phyloP scores from a whole-genome alignment of 2,797 vertebrate genomes.

The Protonibea diacanthus region DNA sequence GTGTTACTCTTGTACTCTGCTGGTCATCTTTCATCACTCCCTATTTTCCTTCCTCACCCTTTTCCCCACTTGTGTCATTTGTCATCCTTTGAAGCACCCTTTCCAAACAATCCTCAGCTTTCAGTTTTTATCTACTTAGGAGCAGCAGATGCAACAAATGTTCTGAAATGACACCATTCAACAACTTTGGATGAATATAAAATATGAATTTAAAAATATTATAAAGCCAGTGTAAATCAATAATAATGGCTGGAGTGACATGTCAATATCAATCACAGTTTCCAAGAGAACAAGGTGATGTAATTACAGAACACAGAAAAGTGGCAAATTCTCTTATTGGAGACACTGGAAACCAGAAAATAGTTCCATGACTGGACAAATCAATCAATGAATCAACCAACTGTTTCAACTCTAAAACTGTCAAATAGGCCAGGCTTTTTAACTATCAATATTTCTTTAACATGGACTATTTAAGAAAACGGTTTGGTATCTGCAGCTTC shows the following conservation, averaged over 20 bases:
- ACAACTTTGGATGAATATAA: background rate
- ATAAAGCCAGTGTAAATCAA: too few relatives aligned
- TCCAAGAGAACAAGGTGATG: too few relatives aligned
- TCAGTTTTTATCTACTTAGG: conserved; percentile 9
- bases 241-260: too few relatives aligned
- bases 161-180: conserved; percentile 26
- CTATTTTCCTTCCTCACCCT: background rate
- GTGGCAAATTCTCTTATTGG: background rate
- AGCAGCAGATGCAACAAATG: conserved; percentile 17
- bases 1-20: conserved; percentile 7
- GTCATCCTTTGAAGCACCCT: conserved; percentile 20
- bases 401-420: background rate
- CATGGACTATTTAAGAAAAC: too few relatives aligned
- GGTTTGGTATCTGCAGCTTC: background rate
- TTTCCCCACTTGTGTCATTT: conserved; percentile 18
- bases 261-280: too few relatives aligned
- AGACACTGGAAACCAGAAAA: background rate
- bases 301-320: background rate
- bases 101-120: conserved; percentile 6
- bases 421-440: background rate
- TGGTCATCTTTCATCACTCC: conserved; percentile 44
- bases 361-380: background rate
- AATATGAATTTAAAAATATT: too few relatives aligned
- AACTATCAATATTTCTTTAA: background rate
- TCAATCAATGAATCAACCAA: background rate